Base-by-base conservation (phyloP, 2,113 vertebrate genomes). In the Copsychus sechellarum region DNA sequence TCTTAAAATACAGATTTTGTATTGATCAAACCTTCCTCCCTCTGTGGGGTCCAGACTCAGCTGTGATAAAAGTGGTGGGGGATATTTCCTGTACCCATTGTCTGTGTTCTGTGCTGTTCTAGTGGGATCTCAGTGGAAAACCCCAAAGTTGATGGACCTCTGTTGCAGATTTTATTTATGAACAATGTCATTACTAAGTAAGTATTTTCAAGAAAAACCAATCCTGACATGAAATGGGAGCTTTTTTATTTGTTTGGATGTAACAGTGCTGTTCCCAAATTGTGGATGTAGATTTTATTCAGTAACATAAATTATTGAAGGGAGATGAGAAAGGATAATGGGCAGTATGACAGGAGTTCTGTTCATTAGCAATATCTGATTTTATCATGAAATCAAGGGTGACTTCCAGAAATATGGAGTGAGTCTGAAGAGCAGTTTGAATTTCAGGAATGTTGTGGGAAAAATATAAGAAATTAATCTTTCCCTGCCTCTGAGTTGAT, bases 161-260 rank as follows among this genome's bases (percentile, higher is more conserved):
- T 99, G 81, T 96, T 99, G 85, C 99, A 99, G 92, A 98, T 99
- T 95, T 98, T 99, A 67, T 99, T 99, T 94, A 98, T 99, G 96
- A 99, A 99, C 97, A 99, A 99, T 95, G 93, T 92, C n/a, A 98
- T 99, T 93, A 99, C 99, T 86, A 99, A 99, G 99, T 99, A 98
- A 98, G 99, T 98, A 74, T 56, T 66, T 95, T 48, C 31, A 22
- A 89, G 43, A 91, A n/a, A 71, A 78, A 61, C 8, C 56, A 69
- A 61, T 12, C 62, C 57, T 69, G 38, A 2, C 3, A 17, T 28
- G 67, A 88, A 61, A n/a, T 23, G 14, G 14, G 16, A 12, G 2
- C 6, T 16, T n/a, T 18, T 25, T 45, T 31, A 21, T 64, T 65
- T 62, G 4, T 53, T 96, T 90, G 33, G 25, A 2, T 69, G 4